Base-by-base conservation (phyloP, 2,113 vertebrate genomes). In the Archocentrus centrarchus region DNA sequence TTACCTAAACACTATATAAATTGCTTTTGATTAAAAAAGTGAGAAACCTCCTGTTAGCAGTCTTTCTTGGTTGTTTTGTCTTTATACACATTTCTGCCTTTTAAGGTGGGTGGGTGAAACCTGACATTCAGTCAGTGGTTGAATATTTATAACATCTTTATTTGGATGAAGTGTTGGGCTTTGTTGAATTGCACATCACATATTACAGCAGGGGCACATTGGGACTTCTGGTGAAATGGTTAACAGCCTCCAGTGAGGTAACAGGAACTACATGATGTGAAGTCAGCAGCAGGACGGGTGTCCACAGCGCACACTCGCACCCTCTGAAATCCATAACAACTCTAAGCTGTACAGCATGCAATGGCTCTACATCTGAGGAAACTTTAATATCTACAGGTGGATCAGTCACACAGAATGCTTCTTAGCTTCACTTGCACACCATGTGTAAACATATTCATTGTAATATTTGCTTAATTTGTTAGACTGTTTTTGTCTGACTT, bases 261-360 rank as follows among this genome's bases (percentile, higher is more conserved):
- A 89, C 50, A 44, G 75, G 78, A 75, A 80, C 83, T 75, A 27
- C 9, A 11, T 22, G 6, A 80, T 7, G 44, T 41, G 22, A 80
- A 60, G 57, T 81, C 73, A 82, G 79, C 73, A 59, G 62, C 17
- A 35, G 35, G 73, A 78, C 8, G 2, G 39, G 27, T 50, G 68
- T 88, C 78, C 66, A 89, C 53, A 24, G 80, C 81, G 88, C 75
- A 73, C 13, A 80, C 78, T 77, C 68, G 60, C 82, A 79, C 87
- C 64, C 84, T 70, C 47, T 86, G 63, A 91, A 73, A 80, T 84
- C 59, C 70, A 89, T 86, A 87, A 91, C 64, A 75, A 88, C 70
- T 14, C 73, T 37, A 27, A 81, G 32, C 75, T 83, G 78, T 83
- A 91, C 92, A 86, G 90, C 92, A 94, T 94, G 92, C 93, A 78